These are phyloP conservation scores for Nipponia nippon DNA, from an alignment of 2,113 vertebrate genomes.

Conservation along the genomic window DNA sequence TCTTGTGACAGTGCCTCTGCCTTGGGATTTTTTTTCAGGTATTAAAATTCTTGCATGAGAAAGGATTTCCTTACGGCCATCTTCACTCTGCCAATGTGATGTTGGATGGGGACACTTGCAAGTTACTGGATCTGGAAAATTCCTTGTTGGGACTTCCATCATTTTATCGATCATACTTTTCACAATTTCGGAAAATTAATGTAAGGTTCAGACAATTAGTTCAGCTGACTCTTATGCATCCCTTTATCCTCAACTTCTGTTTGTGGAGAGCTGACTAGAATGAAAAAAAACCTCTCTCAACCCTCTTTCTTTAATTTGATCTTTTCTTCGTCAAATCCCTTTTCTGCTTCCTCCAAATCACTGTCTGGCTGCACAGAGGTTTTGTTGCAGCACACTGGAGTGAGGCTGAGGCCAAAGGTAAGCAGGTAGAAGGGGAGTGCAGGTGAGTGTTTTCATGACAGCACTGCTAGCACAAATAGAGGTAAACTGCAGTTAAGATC, in stretches of 20 bases:
- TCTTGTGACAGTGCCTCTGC: background rate
- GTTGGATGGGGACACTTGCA: constrained; percentile 87
- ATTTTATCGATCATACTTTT: constrained; percentile 83
- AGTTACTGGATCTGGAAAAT: constrained; percentile 91
- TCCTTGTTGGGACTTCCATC: constrained; percentile 90
- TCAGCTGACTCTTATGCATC: background rate
- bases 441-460: background rate
- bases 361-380: background rate
- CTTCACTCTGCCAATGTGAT: constrained; percentile 90
- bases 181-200: constrained; percentile 92
- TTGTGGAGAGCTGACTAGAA: background rate
- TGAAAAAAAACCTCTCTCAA: background rate
- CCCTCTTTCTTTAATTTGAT: background rate
- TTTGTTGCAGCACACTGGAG: background rate
- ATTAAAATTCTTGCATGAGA: constrained; percentile 90
- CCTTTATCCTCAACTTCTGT: background rate
- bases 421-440: background rate
- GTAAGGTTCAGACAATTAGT: constrained; percentile 70
- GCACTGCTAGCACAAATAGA: background rate
- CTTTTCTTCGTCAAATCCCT: background rate
- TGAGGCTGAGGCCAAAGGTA: background rate
- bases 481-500: background rate
- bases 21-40: constrained; percentile 69
- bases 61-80: constrained; percentile 89
- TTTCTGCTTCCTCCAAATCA: background rate